Base-by-base conservation (phyloP, 2,113 vertebrate genomes). In the Apteryx mantelli region DNA sequence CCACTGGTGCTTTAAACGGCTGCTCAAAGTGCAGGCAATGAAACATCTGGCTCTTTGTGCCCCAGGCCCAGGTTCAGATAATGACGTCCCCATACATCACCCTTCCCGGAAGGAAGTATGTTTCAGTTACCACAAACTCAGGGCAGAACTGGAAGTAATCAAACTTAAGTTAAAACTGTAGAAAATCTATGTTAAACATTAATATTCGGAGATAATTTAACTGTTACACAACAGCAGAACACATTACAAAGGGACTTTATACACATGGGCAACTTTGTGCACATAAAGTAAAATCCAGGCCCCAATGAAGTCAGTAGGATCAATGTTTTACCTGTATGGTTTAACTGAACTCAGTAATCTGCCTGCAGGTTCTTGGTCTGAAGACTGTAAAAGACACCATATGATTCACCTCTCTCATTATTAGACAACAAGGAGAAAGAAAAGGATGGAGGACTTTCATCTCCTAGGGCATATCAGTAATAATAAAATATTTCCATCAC, bases 141-240 rank as follows among this genome's bases (percentile, higher is more conserved):
- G 78, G 56, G n/a, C 32, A 94, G 81, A 91, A 74, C 20, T 50
- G 28, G 20, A 63, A 74, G 63, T 65, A 70, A 58, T 81, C 32
- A 80, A 60, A 25, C 82, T 46, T 80, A 34, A 13, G 17, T 40
- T 82, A 79, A 89, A 85, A 85, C 18, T 38, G 34, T 30, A 21
- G 12, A 28, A 22, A 90, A 11, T 50, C 80, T 73, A 32, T 84
- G 91, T 97, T 97, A 97, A 97, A 96, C 92, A 96, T 95, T 96
- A 96, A 95, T 93, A 73, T 74, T 76, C 16, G 77, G 40, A 88
- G 97, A 82, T 78, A 94, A 76, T 88, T 97, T 93, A 95, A 86
- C 93, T 94, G 81, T 91, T 77, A 95, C 46, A n/a, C 89, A 93
- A 90, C 81, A 93, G 44, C 13, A 94, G 94, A 93, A 76, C 26